Evolutionary conservation across 37 sponge, comb jelly and placozoan species (phyloP), one percentile per base, ranked within the genome.

Genomic region (Haliclona indistincta): DNA sequence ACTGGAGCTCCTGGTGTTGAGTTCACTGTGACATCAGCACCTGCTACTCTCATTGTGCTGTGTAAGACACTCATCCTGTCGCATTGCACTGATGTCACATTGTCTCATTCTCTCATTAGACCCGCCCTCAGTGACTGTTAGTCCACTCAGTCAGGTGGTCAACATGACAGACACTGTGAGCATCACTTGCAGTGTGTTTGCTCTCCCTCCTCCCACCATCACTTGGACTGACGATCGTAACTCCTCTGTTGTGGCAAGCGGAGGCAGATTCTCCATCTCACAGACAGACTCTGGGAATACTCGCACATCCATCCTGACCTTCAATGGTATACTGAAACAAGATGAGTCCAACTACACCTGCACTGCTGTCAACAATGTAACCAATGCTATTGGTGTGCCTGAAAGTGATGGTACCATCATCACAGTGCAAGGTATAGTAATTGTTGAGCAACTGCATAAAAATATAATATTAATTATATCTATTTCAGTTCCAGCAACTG

Each of bases 321-420:
- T 58, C n/a, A 11, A 58, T 6, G 7, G 6, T n/a, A 58, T 58
- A 25, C 26, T 58, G 25, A 58, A 58, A 20, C 26, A 25, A 7
- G n/a, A 58, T 58, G 60, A 58, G 28, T 58, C 60, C 28, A 58
- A 58, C n/a, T 58, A 58, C 60, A 58, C 60, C 7, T n/a, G n/a
- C n/a, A n/a, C n/a, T n/a, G n/a, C n/a, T n/a, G n/a, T n/a, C n/a
- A n/a, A n/a, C n/a, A n/a, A n/a, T n/a, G n/a, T n/a, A n/a, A n/a
- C n/a, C n/a, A n/a, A n/a, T n/a, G n/a, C n/a, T n/a, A n/a, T n/a
- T n/a, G n/a, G n/a, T n/a, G n/a, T n/a, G n/a, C n/a, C n/a, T n/a
- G n/a, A n/a, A n/a, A n/a, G n/a, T n/a, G n/a, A n/a, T n/a, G n/a
- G n/a, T n/a, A n/a, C n/a, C n/a, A n/a, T n/a, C n/a, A n/a, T n/a